Evolutionary conservation across 2,113 vertebrate genomes (phyloP), one percentile per base, ranked within the genome.

Genomic region (Danionella cerebrum): DNA sequence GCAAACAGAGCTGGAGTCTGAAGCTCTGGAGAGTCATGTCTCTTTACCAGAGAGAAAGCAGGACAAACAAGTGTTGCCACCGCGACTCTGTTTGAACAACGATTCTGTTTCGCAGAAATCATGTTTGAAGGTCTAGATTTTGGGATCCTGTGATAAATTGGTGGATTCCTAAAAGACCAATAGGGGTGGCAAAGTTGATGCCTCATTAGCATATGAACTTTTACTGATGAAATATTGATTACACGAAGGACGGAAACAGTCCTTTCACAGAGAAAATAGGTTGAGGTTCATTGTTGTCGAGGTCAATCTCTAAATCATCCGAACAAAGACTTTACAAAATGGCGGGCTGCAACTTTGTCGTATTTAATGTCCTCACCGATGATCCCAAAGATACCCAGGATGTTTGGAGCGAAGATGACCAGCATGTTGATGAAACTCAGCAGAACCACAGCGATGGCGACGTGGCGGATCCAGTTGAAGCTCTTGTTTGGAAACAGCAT

Each of bases 331-430:
- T n/a, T n/a, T n/a, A n/a, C n/a, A n/a, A n/a, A n/a, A n/a, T n/a
- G n/a, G n/a, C n/a, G n/a, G n/a, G n/a, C n/a, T n/a, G n/a, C n/a
- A 0, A 25, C 18, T 6, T 14, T 6, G 7, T n/a, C 7, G 22
- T n/a, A 50, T 42, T 8, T 25, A 10, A 14, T 14, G 60, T 35
- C 85, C 93, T 82, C 62, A 98, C 96, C 96, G 0, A 99, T 98
- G 75, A 99, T 45, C 71, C 96, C 96, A 0, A 99, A 99, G 85
- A 99, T 99, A 74, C 91, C 95, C 0, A 98, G 85, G 79, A 99
- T 99, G 76, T 93, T 95, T 3, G 96, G 96, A 25, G 95, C 96
- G 0, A 98, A 98, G 79, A 99, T 99, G 77, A 99, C 96, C 42
- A 99, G 82, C 60, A 98, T 83, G 81, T 96, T 96, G 85, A 99